Conservation (phyloP, 2,888 invertebrate species). For the Ophioninae sp. region DNA sequence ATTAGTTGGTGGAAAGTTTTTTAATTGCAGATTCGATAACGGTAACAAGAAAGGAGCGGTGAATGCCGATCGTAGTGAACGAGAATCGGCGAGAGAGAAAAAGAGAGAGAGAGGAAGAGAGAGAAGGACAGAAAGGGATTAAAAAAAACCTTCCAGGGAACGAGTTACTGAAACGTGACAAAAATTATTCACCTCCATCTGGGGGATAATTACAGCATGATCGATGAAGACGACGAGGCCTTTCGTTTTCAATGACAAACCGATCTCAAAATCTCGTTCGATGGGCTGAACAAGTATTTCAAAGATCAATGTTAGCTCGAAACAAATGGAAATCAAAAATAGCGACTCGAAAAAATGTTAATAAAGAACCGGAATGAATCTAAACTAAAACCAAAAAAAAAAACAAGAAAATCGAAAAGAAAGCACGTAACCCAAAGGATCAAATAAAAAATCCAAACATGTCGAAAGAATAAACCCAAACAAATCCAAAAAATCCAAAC, state of each 20-base stretch:
- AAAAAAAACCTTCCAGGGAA: neutral
- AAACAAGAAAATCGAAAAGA: too few species aligned
- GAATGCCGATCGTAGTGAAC: slow-evolving; percentile 18
- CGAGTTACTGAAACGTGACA: slow-evolving; percentile 26
- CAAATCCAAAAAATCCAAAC: too few species aligned
- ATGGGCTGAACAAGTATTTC: neutral
- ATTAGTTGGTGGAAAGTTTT: slow-evolving; percentile 78
- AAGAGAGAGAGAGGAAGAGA: neutral
- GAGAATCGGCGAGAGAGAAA: neutral
- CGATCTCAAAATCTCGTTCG: neutral
- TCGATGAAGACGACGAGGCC: neutral
- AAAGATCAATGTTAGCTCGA: neutral
- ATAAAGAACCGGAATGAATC: too few species aligned
- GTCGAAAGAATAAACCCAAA: too few species aligned
- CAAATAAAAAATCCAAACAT: too few species aligned
- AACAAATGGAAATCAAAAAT: too few species aligned
- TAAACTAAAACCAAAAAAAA: too few species aligned
- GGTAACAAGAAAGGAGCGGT: slow-evolving; percentile 50
- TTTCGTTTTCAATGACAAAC: neutral
- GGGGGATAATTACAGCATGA: neutral
- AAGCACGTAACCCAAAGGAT: too few species aligned
- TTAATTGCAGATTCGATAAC: slow-evolving; percentile 80
- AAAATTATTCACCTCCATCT: slow-evolving; percentile 28
- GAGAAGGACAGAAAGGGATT: neutral
- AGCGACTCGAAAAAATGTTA: too few species aligned